These are phyloP conservation scores for Gobiocypris rarus DNA, from an alignment of 2,113 vertebrate genomes.

Conservation along the genomic window DNA sequence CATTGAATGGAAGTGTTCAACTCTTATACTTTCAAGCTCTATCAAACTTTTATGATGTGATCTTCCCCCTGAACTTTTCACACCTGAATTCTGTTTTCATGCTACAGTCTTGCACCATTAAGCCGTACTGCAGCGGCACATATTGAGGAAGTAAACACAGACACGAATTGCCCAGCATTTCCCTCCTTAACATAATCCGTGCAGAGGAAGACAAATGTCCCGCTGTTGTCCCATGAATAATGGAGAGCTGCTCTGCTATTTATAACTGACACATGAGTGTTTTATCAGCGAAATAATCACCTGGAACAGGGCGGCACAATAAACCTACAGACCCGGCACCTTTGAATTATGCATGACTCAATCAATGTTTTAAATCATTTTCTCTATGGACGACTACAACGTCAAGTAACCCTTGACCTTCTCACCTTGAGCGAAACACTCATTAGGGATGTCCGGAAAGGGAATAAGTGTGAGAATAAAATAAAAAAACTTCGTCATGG, in stretches of 20 bases:
- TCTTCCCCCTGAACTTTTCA: not conserved
- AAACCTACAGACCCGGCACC: constrained; percentile 21
- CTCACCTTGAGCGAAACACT: constrained; percentile 32
- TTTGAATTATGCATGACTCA: constrained; percentile 48
- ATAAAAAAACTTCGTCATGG: not conserved
- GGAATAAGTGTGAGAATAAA: not conserved
- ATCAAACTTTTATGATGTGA: not conserved
- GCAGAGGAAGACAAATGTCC: constrained; percentile 90
- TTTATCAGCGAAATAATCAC: constrained; percentile 61
- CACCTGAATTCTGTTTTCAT: constrained; percentile 6
- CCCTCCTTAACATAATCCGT: constrained; percentile 89
- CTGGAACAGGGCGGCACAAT: constrained; percentile 38
- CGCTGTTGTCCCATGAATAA: constrained; percentile 84
- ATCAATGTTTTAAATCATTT: constrained; percentile 43
- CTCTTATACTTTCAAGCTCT: not conserved
- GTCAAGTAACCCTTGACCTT: constrained; percentile 38
- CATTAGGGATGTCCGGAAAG: constrained; percentile 14
- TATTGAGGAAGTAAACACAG: constrained; percentile 16
- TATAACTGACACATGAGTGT: constrained; percentile 80
- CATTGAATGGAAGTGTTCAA: constrained; percentile 6
- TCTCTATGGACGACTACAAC: not conserved
- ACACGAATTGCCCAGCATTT: constrained; percentile 34
- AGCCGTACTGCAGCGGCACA: constrained; percentile 27
- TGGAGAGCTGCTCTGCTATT: constrained; percentile 84
- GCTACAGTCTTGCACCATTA: constrained; percentile 40